Evolutionary conservation across 2,888 invertebrate species (phyloP).

Genomic region (Pollenia labialis): DNA sequence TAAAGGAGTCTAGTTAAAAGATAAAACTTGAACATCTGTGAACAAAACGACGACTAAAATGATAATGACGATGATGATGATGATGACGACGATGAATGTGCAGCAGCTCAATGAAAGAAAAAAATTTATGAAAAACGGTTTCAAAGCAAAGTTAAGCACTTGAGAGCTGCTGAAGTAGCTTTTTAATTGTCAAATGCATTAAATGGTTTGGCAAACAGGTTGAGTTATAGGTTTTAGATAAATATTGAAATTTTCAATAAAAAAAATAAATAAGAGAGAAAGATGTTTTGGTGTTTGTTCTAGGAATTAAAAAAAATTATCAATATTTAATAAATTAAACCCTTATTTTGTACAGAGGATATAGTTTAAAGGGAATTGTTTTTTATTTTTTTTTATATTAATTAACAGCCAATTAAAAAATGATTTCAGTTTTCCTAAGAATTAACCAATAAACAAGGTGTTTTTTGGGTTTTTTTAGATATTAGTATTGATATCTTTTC

Average conservation of each 20-base stretch:
- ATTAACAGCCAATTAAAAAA: conserved; percentile 71
- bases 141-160: conserved; percentile 76
- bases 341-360: conserved; percentile 8
- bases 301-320: conserved; percentile 40
- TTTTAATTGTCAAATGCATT: conserved; percentile 79
- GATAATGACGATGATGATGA: background rate
- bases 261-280: background rate
- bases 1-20: conserved; percentile 61
- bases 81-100: conserved; percentile 1
- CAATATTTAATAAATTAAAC: conserved; percentile 68
- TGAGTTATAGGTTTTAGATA: conserved; percentile 59
- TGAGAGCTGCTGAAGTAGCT: conserved; percentile 81
- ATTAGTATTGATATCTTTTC: conserved; percentile 28
- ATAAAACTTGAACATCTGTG: conserved; percentile 68
- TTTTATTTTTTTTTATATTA: conserved; percentile 56
- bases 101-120: conserved; percentile 7
- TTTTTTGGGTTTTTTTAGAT: conserved; percentile 22
- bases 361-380: background rate
- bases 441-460: conserved; percentile 38
- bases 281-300: conserved; percentile 24
- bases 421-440: conserved; percentile 48
- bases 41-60: background rate
- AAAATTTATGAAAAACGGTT: conserved; percentile 54
- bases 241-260: conserved; percentile 36
- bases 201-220: conserved; percentile 71